These are phyloP conservation scores for Sphaeramia orbicularis DNA, from an alignment of 2,797 vertebrate genomes.

Conservation along the genomic window DNA sequence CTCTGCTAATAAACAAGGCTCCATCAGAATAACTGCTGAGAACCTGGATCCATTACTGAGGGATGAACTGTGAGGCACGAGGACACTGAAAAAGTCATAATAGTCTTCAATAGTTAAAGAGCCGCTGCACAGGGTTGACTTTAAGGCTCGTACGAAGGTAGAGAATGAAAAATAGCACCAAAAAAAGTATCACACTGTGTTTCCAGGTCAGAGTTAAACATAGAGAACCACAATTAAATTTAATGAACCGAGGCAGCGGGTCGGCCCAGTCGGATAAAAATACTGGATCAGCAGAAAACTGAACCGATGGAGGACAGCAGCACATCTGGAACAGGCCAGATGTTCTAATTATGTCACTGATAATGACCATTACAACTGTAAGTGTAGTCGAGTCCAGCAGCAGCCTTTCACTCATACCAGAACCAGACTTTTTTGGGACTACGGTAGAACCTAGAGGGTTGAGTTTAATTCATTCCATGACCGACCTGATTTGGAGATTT, in stretches of 20 bases:
- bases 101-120: slow-evolving; percentile 4
- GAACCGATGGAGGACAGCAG: too few relatives aligned
- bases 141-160: not conserved
- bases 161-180: not conserved
- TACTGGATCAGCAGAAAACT: not conserved
- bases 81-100: not conserved
- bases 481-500: too few relatives aligned
- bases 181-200: not conserved
- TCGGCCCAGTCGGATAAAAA: not conserved
- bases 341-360: too few relatives aligned
- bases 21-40: slow-evolving; percentile 18
- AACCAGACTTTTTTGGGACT: too few relatives aligned
- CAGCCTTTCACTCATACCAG: too few relatives aligned
- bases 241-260: not conserved
- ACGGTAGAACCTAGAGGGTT: too few relatives aligned
- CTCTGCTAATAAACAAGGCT: slow-evolving; percentile 26
- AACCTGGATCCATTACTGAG: slow-evolving; percentile 2
- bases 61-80: slow-evolving; percentile 1
- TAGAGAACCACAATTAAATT: slow-evolving; percentile 8
- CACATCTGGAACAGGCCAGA: too few relatives aligned
- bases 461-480: too few relatives aligned
- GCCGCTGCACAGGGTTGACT: too few relatives aligned
- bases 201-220: not conserved
- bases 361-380: too few relatives aligned
- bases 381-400: too few relatives aligned